Conservation (phyloP, 2,888 invertebrate species). For the Nebria salina region DNA sequence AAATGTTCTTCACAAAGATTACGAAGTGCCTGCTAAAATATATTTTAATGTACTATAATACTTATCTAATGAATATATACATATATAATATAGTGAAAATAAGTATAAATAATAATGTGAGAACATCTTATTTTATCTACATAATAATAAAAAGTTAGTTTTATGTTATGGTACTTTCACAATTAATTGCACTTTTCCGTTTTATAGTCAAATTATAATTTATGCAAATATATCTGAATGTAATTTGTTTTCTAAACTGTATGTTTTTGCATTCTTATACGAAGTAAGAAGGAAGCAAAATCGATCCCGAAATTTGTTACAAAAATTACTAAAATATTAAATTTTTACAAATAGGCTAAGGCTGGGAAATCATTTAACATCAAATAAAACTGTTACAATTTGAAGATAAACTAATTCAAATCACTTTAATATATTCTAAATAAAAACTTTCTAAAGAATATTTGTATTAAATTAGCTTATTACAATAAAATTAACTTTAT, state of each 20-base stretch:
- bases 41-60: constrained; percentile 15
- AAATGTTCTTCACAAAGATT: neutral
- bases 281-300: too few species aligned
- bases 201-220: neutral
- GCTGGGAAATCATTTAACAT: too few species aligned
- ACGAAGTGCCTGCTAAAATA: constrained; percentile 6
- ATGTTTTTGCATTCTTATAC: too few species aligned
- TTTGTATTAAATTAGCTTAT: neutral
- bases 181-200: neutral
- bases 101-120: constrained; percentile 15
- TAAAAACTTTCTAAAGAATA: neutral
- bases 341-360: too few species aligned
- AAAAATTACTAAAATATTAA: too few species aligned
- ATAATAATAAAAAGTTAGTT: neutral
- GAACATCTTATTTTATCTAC: constrained; percentile 1
- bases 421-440: neutral
- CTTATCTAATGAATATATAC: constrained; percentile 6
- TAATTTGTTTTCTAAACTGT: neutral
- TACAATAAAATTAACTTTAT: neutral
- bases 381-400: too few species aligned
- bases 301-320: too few species aligned
- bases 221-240: neutral
- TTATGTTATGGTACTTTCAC: neutral
- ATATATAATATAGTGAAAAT: constrained; percentile 13
- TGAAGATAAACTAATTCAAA: neutral